Conservation (phyloP, 2,113 vertebrate genomes). For the Limanda limanda region DNA sequence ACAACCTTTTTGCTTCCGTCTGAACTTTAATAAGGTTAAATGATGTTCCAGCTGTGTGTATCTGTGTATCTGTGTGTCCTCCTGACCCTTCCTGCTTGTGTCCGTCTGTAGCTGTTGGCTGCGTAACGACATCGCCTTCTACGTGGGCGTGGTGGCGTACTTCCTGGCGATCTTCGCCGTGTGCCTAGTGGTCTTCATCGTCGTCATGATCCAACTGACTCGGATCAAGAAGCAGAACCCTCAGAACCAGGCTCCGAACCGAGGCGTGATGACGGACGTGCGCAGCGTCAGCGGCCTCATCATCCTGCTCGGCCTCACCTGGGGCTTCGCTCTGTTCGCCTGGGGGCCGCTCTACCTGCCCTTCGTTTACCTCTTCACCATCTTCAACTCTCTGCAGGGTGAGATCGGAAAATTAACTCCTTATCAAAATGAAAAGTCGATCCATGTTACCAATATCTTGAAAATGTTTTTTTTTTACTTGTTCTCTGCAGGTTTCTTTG, state of each 20-base stretch:
- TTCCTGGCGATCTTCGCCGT: slow-evolving; percentile 89
- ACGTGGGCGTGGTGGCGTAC: slow-evolving; percentile 93
- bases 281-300: slow-evolving; percentile 90
- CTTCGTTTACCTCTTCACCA: slow-evolving; percentile 93
- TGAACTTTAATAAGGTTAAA: no score
- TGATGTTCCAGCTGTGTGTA: no score
- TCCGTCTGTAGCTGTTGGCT: slow-evolving; percentile 91
- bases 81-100: background rate
- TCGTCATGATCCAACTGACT: slow-evolving; percentile 93
- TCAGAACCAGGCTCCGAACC: slow-evolving; percentile 88
- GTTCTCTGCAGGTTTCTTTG: slow-evolving; percentile 88
- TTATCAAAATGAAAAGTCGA: background rate
- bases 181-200: slow-evolving; percentile 92
- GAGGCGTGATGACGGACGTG: slow-evolving; percentile 85
- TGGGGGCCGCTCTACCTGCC: slow-evolving; percentile 88
- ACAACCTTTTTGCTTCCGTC: no score
- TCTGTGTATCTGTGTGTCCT: no score
- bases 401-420: slow-evolving; percentile 20
- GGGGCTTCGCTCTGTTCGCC: slow-evolving; percentile 96
- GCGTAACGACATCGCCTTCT: slow-evolving; percentile 87
- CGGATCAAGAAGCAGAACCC: slow-evolving; percentile 95
- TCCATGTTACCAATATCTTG: background rate
- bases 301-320: slow-evolving; percentile 94
- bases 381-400: slow-evolving; percentile 97
- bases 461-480: background rate